phyloP scores from a whole-genome alignment of 2,113 vertebrate genomes.

The Eidolon helvum region DNA sequence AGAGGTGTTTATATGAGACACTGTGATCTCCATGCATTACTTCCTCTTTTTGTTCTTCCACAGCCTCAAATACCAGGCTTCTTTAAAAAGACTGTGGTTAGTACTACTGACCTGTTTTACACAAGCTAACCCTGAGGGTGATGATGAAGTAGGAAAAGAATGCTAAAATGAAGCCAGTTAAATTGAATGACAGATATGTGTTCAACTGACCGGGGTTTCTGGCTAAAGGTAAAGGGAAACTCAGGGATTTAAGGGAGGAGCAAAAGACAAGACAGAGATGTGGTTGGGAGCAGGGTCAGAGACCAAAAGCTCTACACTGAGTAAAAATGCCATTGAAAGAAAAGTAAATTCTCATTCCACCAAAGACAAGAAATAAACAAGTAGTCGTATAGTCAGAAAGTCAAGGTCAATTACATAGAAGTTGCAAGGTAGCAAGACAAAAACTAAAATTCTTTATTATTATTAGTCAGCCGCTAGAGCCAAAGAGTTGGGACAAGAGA shows the following conservation, averaged over 20 bases:
- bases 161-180: neutral
- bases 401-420: neutral
- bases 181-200: neutral
- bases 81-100: neutral
- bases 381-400: neutral
- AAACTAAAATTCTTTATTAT: neutral
- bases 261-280: neutral
- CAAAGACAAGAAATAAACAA: neutral
- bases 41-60: constrained; percentile 29
- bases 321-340: neutral
- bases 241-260: neutral
- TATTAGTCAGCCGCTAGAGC: neutral
- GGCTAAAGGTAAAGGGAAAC: neutral
- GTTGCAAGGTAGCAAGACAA: neutral
- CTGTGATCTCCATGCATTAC: neutral
- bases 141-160: neutral
- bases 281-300: neutral
- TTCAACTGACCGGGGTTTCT: neutral
- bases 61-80: neutral
- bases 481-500: neutral
- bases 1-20: neutral
- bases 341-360: neutral
- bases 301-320: neutral
- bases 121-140: neutral
- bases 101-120: neutral